Evolutionary conservation across 2,113 vertebrate species (phyloP), one percentile per base, ranked within the genome.

Genomic region (Limanda limanda): DNA sequence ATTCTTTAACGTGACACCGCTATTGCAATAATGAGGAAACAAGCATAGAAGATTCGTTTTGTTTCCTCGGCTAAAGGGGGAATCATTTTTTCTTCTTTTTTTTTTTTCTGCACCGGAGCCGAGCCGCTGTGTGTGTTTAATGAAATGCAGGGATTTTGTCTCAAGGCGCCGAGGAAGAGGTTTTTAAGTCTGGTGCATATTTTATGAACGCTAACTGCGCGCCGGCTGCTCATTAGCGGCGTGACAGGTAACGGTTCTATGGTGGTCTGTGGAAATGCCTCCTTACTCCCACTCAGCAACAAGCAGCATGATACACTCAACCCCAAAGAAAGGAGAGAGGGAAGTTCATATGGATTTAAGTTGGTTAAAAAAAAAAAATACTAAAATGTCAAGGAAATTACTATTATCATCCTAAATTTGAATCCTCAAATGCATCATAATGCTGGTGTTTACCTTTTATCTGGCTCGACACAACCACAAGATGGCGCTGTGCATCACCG

Each of bases 401-500:
- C 1, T 45, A 15, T 45, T 15, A 45, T 45, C 14, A 14, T 24
- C 12, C 27, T 13, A 2, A 27, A 58, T 58, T 13, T 57, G 4
- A 1, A 60, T 35, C 27, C 18, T 35, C 4, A 54, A 23, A 13
- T 21, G 2, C 10, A 40, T 25, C 10, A 42, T 3, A 27, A 68
- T 40, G 6, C 31, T 17, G 8, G 35, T 18, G 1, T 23, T 51
- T 51, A 11, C 25, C n/a, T 71, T 31, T 61, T 23, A 17, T 12
- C 20, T 51, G 64, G 47, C 48, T 14, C 14, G 1, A 37, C 37
- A 15, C 57, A 18, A 75, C 88, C 93, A 93, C 92, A 78, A 92
- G 93, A 89, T 93, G 93, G 92, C 65, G 93, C 91, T 92, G 74
- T 88, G 45, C 17, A 14, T 84, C 86, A 77, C 17, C 12, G 0